phyloP scores from a whole-genome alignment of 2,797 vertebrate species.

The Potorous gilbertii region DNA sequence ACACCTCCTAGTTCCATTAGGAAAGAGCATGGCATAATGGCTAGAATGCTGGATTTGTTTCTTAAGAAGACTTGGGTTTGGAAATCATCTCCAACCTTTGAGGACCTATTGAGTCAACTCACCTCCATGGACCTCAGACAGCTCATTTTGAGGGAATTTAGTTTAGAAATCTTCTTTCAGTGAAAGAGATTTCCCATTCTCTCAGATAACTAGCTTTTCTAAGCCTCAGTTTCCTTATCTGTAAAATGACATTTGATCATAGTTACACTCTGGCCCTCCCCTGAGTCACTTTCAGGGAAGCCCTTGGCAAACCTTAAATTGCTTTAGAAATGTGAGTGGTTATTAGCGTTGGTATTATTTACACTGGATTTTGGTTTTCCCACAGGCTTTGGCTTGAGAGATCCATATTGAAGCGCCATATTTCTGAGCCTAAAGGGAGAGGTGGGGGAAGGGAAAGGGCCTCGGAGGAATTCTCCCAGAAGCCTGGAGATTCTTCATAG shows the following conservation, averaged over 20 bases:
- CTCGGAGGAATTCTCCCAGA: accelerated
- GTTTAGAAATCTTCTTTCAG: background rate
- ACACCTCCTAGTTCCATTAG: background rate
- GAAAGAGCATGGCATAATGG: background rate
- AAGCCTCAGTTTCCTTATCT: background rate
- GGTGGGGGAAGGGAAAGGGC: background rate
- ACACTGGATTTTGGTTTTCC: background rate
- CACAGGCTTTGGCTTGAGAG: background rate
- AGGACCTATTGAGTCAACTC: background rate
- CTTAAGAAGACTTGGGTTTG: background rate
- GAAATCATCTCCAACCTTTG: background rate
- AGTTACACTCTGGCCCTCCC: background rate
- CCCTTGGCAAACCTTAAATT: background rate
- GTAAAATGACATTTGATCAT: background rate
- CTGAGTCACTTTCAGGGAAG: background rate
- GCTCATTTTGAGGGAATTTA: background rate
- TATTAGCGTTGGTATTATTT: background rate
- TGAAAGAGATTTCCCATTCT: background rate
- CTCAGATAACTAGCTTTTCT: background rate
- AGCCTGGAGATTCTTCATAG: background rate
- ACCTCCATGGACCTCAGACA: background rate
- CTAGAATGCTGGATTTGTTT: background rate
- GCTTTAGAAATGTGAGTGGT: background rate
- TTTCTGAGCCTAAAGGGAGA: background rate
- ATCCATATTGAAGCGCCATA: background rate